Base-by-base conservation (phyloP, 2,113 vertebrate species). In the Erythrocercus mccallii region DNA sequence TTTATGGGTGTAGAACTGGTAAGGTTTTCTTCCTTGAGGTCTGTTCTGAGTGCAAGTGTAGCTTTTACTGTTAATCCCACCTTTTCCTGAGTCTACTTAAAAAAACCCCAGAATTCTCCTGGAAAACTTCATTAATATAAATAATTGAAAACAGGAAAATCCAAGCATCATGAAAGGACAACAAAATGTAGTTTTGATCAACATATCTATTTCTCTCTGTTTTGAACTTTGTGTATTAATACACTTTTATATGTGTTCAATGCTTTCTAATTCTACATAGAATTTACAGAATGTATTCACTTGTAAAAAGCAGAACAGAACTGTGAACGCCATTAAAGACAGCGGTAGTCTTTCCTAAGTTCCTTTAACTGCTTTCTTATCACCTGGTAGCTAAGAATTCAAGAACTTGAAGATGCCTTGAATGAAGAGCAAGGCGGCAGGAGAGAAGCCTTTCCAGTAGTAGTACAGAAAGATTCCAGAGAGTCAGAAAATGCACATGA, bases 341-440 rank as follows among this genome's bases (percentile, higher is more conserved):
- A 6, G 12, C 33, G 22, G 6, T 56, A 76, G 22, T 42, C 65
- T 92, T 92, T 92, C 30, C 71, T 96, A 78, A 50, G 25, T 95
- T 86, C 30, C 69, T 94, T 95, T 91, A 85, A 62, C 87, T 86
- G 15, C 25, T 93, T 95, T 85, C 90, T 76, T 92, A 81, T 95
- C 24, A 56, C 65, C 62, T 62, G 58, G 8, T 94, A 99, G 99
- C 93, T 99, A 97, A 97, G 98, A 30, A 96, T 98, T 85, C 96
- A 91, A 92, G 98, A 99, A 89, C 97, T 99, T 61, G 99, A 99
- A 92, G 97, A 93, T 7, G 97, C 96, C 65, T 92, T 99, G 92
- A 97, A 96, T 57, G 95, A 93, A 65, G 98, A 99, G 97, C 98
- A 98, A 92, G 96, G 88, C 16, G 73, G 91, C 88, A 98, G 98